These are phyloP conservation scores for Caretta caretta DNA, from an alignment of 2,113 vertebrate species.

Conservation along the genomic window DNA sequence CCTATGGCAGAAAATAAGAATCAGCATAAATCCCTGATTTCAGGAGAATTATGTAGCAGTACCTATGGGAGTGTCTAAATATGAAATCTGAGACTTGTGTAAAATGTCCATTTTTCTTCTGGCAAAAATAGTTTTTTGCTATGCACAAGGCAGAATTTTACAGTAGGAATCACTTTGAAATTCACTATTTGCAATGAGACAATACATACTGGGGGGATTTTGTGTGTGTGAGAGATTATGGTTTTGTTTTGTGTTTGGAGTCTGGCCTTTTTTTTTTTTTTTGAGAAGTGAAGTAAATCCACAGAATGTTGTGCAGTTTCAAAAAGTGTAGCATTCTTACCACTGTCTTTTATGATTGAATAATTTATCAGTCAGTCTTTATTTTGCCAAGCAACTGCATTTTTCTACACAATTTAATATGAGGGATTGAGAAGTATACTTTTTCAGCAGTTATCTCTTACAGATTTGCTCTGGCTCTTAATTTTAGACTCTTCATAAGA, in stretches of 20 bases:
- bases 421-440: neutral
- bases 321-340: neutral
- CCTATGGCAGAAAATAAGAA: neutral
- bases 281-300: neutral
- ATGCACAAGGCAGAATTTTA: neutral
- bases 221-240: neutral
- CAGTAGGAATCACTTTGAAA: neutral
- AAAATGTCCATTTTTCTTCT: neutral
- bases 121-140: neutral
- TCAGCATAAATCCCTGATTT: neutral
- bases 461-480: rapidly evolving
- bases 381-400: neutral
- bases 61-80: neutral
- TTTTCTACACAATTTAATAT: neutral
- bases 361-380: neutral
- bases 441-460: neutral
- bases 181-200: neutral
- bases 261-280: neutral
- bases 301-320: neutral
- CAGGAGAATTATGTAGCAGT: neutral
- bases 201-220: neutral
- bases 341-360: neutral
- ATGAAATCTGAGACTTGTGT: neutral
- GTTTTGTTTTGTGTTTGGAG: neutral
- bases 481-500: neutral